Base-by-base conservation (phyloP, 2,888 invertebrate species). In the Aleiodes leptofemur region DNA sequence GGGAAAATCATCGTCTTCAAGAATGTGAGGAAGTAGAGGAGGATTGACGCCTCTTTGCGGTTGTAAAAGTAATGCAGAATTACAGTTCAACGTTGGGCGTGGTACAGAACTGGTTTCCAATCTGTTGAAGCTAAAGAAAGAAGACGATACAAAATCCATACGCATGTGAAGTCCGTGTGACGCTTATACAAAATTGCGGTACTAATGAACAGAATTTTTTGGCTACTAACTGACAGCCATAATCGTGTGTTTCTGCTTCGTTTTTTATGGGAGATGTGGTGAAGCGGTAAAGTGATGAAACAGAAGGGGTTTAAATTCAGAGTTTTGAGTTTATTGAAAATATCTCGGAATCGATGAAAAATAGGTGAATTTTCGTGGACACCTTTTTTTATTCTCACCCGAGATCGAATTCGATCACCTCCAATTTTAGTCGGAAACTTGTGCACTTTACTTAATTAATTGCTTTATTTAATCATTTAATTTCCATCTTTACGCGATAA, bases 51-150 rank as follows among this genome's bases (percentile, higher is more conserved):
- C 61, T 61, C 61, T 61, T 61, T 31, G 61, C 61, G 61, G 61
- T 61, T 61, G 43, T 61, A 38, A 38, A 61, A 61, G 61, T 61
- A 61, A 61, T 61, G 61, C 34, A 61, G 43, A 61, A 61, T 61
- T 61, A 61, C 61, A 61, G 61, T 61, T 38, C 43, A 38, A 61
- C 11, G 61, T 14, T 43, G 61, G 61, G 61, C 61, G 61, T 61
- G 73, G 72, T 61, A 14, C 61, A 78, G 77, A 85, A 85, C 84
- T 82, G 85, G 84, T 84, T 85, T 82, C 76, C 81, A 80, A 81
- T 82, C 77, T 79, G 66, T 76, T 69, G 59, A 9, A 78, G 78
- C 77, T 77, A 74, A 77, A 73, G 75, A 74, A 78, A 23, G 23
- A 73, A 76, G 78, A 9, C 43, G 9, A 61, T 61, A 61, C 14